phyloP scores from a whole-genome alignment of 2,888 invertebrate genomes.

The Tuta absoluta region DNA sequence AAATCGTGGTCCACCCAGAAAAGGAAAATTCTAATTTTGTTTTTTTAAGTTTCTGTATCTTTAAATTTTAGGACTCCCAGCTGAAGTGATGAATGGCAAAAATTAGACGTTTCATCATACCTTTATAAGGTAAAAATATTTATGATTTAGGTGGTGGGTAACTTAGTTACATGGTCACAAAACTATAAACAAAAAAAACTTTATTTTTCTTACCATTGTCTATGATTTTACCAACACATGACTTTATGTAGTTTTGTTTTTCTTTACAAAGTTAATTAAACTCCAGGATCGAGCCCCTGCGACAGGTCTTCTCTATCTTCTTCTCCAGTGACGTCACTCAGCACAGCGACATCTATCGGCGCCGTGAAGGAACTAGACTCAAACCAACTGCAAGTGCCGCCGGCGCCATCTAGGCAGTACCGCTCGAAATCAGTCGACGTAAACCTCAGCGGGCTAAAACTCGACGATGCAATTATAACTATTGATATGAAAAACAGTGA shows the following conservation, averaged over 20 bases:
- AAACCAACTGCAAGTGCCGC: constrained; percentile 66
- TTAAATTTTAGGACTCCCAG: neutral
- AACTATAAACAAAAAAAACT: neutral
- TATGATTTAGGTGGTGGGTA: constrained; percentile 42
- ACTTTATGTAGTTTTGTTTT: constrained; percentile 34
- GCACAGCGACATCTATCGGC: constrained; percentile 59
- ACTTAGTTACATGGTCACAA: neutral
- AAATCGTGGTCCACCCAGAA: too few species aligned
- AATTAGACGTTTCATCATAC: constrained; percentile 4
- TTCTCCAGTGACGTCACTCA: constrained; percentile 66
- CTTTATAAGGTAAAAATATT: constrained; percentile 17
- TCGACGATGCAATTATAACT: constrained; percentile 70
- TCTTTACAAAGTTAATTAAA: constrained; percentile 48
- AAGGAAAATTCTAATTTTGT: too few species aligned
- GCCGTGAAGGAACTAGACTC: constrained; percentile 60
- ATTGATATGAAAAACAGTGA: constrained; percentile 70
- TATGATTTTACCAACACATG: constrained; percentile 18
- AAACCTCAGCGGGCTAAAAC: constrained; percentile 60
- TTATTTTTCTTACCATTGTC: neutral
- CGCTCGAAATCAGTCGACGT: constrained; percentile 82
- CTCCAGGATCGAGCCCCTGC: constrained; percentile 73
- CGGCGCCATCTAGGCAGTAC: constrained; percentile 66
- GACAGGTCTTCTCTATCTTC: constrained; percentile 69
- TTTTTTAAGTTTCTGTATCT: neutral
- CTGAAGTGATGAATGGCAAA: constrained; percentile 11